These are phyloP conservation scores for Sinhomidia bicolor DNA, from an alignment of 2,888 invertebrate genomes.

Conservation along the genomic window DNA sequence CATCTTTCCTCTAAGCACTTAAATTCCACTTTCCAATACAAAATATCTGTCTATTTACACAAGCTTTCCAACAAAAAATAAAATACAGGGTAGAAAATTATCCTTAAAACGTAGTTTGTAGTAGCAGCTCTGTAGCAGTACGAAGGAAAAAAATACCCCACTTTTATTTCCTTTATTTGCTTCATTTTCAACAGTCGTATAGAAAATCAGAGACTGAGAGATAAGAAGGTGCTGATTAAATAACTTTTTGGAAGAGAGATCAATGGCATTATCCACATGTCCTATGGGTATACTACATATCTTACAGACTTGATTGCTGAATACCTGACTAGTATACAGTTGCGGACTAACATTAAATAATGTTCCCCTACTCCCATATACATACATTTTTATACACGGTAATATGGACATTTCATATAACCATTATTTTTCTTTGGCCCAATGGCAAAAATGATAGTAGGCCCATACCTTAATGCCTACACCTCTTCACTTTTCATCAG, in stretches of 20 bases:
- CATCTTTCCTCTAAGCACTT: too few species aligned
- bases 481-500: conserved; percentile 41
- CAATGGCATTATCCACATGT: not conserved
- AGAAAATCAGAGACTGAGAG: not conserved
- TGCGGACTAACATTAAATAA: conserved; percentile 23
- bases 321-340: not conserved
- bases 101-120: too few species aligned
- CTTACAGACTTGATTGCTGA: not conserved
- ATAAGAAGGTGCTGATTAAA: conserved; percentile 57
- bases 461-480: not conserved
- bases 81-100: too few species aligned
- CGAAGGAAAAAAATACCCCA: too few species aligned
- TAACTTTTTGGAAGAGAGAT: conserved; percentile 41
- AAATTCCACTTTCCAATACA: not conserved
- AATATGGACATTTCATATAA: not conserved
- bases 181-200: not conserved
- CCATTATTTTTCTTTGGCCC: too few species aligned
- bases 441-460: not conserved
- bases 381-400: not conserved
- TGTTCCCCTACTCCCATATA: not conserved
- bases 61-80: too few species aligned
- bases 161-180: not conserved
- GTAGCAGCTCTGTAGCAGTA: too few species aligned
- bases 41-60: not conserved
- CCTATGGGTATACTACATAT: conserved; percentile 8